Evolutionary conservation across 1,140 invertebrate genomes (phyloP).

Genomic region (Hermatobates lingyangjiaoensis): DNA sequence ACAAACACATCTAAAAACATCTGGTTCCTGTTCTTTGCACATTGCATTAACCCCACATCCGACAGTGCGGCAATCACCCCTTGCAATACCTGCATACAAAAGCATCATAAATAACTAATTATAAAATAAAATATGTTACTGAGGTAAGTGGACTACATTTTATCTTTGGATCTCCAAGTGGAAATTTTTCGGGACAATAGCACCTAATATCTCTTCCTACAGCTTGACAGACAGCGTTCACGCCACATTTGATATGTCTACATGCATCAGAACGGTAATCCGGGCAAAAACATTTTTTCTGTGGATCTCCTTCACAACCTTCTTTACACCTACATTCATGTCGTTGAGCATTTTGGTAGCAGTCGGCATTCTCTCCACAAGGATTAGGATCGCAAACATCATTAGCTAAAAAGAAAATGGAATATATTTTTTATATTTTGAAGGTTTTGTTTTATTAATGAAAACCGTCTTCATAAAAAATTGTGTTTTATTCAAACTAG

Average conservation of each 20-base stretch:
- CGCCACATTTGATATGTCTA: constrained; percentile 50
- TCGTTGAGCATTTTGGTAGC: constrained; percentile 43
- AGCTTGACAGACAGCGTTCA: constrained; percentile 55
- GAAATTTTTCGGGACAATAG: constrained; percentile 60
- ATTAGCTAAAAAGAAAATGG: too few species aligned
- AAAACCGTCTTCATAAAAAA: too few species aligned
- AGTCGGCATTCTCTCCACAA: constrained; percentile 67
- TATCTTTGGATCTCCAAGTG: constrained; percentile 61
- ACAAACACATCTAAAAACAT: constrained; percentile 58
- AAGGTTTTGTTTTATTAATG: too few species aligned
- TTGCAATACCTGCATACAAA: constrained; percentile 34
- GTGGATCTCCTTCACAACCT: constrained; percentile 63
- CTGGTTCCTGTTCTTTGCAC: constrained; percentile 50
- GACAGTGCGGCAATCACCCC: constrained; percentile 54
- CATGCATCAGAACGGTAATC: constrained; percentile 35
- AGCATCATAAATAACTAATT: neutral
- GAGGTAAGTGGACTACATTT: constrained; percentile 41
- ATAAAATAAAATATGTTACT: too few species aligned
- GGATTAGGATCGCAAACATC: constrained; percentile 56
- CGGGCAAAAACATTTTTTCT: constrained; percentile 55
- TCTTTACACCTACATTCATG: constrained; percentile 59
- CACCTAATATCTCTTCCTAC: constrained; percentile 46
- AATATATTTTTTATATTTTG: too few species aligned
- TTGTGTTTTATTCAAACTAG: too few species aligned
- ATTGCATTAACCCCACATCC: constrained; percentile 66